Conservation (phyloP, 2,797 vertebrate genomes). For the Poliocrania exsul region DNA sequence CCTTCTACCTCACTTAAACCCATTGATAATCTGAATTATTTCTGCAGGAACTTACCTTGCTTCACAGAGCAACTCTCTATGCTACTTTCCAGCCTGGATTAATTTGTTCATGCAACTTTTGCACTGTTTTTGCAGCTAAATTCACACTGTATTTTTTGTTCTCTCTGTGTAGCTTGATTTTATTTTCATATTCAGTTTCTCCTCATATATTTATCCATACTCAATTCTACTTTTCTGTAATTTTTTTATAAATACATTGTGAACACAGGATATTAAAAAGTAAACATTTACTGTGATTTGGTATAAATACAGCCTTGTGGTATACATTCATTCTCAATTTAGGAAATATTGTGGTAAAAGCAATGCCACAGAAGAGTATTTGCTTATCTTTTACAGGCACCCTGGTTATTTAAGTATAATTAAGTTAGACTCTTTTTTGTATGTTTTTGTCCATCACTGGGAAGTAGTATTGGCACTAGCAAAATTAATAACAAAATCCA, state of each 20-base stretch:
- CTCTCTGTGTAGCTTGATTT: not conserved
- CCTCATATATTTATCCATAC: not conserved
- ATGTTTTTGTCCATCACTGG: not conserved
- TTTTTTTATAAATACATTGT: not conserved
- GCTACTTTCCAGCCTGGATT: not conserved
- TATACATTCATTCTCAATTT: slow-evolving; percentile 21
- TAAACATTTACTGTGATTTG: not conserved
- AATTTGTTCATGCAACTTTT: not conserved
- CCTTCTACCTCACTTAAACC: not conserved
- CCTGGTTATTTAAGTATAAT: slow-evolving; percentile 37
- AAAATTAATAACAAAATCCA: slow-evolving; percentile 24
- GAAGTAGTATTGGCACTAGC: not conserved
- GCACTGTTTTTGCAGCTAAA: not conserved
- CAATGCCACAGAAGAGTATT: slow-evolving; percentile 13
- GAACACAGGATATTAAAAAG: slow-evolving; percentile 3
- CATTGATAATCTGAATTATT: not conserved
- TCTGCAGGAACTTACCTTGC: not conserved
- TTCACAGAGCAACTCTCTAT: not conserved
- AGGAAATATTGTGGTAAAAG: slow-evolving; percentile 30
- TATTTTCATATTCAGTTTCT: not conserved
- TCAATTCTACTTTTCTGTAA: not conserved
- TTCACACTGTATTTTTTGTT: not conserved
- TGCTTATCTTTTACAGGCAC: slow-evolving; percentile 32
- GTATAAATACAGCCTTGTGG: slow-evolving; percentile 8
- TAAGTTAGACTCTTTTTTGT: slow-evolving; percentile 8